Evolutionary conservation across 2,113 vertebrate species (phyloP).

Genomic region (Gorsachius goisagi): DNA sequence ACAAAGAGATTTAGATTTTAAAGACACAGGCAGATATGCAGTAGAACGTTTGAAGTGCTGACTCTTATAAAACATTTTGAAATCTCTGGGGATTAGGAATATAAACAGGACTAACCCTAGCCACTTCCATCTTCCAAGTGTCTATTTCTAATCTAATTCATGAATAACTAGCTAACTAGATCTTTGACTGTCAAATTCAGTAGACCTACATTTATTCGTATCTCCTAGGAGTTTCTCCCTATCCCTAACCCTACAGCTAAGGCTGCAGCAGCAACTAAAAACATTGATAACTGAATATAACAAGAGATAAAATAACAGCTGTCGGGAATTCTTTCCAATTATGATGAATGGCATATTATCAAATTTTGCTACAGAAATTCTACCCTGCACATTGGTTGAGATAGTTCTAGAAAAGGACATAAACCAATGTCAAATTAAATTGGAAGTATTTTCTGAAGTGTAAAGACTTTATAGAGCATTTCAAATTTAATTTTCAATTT

Average conservation of each 20-base stretch:
- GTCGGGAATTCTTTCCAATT: background rate
- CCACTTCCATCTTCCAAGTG: background rate
- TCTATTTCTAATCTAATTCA: background rate
- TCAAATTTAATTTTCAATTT: conserved; percentile 61
- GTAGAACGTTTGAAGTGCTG: background rate
- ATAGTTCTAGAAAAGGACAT: conserved; percentile 36
- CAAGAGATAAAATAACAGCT: background rate
- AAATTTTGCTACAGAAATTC: background rate
- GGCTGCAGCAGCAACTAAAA: background rate
- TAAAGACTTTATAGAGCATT: conserved; percentile 4
- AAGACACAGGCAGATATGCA: background rate
- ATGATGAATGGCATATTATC: background rate
- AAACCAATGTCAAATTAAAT: conserved; percentile 45
- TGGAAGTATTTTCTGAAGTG: conserved; percentile 27
- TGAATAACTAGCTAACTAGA: background rate
- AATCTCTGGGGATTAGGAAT: background rate
- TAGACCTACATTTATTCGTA: background rate
- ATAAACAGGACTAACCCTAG: background rate
- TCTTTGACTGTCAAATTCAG: background rate
- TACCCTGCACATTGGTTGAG: background rate
- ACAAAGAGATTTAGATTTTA: background rate
- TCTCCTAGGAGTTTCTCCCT: background rate
- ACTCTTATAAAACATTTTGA: background rate
- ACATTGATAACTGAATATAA: background rate
- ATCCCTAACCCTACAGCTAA: background rate